Evolutionary conservation across 2,113 vertebrate genomes (phyloP).

Genomic region (Egretta garzetta): DNA sequence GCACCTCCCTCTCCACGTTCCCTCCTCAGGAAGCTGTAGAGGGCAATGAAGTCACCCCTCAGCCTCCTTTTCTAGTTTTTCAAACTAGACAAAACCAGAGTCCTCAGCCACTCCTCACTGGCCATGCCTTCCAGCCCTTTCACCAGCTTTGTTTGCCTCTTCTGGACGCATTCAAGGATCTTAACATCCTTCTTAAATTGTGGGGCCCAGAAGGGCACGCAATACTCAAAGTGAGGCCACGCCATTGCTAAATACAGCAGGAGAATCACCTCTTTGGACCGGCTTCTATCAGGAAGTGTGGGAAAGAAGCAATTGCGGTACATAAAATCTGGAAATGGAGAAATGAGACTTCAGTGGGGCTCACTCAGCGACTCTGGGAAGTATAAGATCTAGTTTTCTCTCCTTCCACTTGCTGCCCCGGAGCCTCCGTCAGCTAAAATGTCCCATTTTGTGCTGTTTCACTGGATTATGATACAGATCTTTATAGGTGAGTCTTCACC

Average conservation of each 20-base stretch:
- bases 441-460: slow-evolving; percentile 4
- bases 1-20: fast-evolving
- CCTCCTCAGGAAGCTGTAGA: not conserved
- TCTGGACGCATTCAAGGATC: not conserved
- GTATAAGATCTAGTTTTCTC: not conserved
- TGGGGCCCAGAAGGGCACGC: not conserved
- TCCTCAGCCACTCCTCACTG: not conserved
- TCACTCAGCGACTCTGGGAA: not conserved
- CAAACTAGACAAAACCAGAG: not conserved
- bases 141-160: not conserved
- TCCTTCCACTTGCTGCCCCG: fast-evolving
- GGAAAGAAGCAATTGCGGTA: not conserved
- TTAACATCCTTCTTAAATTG: no score
- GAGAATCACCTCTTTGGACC: not conserved
- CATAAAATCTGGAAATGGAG: slow-evolving; percentile 41
- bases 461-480: slow-evolving; percentile 33
- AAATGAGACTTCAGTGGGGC: slow-evolving; percentile 27
- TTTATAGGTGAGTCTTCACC: slow-evolving; percentile 51
- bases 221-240: not conserved
- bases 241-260: not conserved
- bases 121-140: not conserved
- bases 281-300: not conserved
- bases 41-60: not conserved
- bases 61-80: not conserved
- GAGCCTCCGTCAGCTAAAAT: not conserved